Base-by-base conservation (phyloP, 2,113 vertebrate species). In the Guaruba guarouba region DNA sequence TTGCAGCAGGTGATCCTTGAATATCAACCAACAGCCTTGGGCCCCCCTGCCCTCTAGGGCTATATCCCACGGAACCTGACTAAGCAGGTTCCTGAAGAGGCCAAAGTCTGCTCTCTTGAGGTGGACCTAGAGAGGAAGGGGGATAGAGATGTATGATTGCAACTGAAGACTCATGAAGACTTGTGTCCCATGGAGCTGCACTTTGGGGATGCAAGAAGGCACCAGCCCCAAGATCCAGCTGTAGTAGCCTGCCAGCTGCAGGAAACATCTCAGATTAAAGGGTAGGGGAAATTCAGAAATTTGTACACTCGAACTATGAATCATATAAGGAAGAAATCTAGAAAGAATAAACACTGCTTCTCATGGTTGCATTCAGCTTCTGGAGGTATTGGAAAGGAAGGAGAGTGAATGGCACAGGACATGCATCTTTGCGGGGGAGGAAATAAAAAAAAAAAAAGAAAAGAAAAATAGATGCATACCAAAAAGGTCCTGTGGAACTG, bases 361-460 rank as follows among this genome's bases (percentile, higher is more conserved):
- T 61, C 69, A 17, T 0, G 13, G 44, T 16, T 15, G 10, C 27
- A 6, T 0, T 10, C 4, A 57, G 28, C 31, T 73, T 33, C 43
- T 62, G 46, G 31, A 54, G 35, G 29, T 10, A 25, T 12, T 5
- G 35, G 69, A 46, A 64, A 43, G 16, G 43, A 80, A 79, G 33
- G 11, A 67, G 37, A 29, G 17, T 16, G 43, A 81, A 51, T 5
- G 18, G 46, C 83, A 41, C 9, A n/a, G 59, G n/a, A 29, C 23
- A 1, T 2, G 24, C 5, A 8, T 4, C 7, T 70, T 8, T 4
- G 8, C 5, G 11, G 13, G 6, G 11, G 2, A 15, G 7, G 0
- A 3, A 9, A 16, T 22, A n/a, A 57, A 57, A 1, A 11, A 8
- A 67, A 33, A 49, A 20, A 11, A 66, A 22, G 10, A 29, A 57